A percentile compares a stretch with the other conserved stretches of the same genome.
Evolutionary conservation across 2,888 invertebrate genomes (phyloP).

Genomic region (Drosophila fulvimacula): DNA sequence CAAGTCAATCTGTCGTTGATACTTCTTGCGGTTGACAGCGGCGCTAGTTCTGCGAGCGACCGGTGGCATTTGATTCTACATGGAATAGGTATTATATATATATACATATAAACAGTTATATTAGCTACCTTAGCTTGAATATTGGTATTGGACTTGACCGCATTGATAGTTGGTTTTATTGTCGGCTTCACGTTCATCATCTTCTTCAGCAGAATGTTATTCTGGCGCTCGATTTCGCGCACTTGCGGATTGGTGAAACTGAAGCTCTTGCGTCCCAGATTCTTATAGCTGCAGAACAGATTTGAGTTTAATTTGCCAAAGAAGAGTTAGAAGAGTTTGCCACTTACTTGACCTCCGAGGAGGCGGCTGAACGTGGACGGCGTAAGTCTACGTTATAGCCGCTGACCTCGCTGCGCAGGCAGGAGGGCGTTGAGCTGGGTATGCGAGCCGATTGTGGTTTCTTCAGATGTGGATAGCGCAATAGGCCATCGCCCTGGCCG

Average conservation of each 20-base stretch:
- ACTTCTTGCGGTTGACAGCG: slow-evolving; percentile 86
- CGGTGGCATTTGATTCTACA: slow-evolving; percentile 39
- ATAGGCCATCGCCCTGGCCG: slow-evolving; percentile 64
- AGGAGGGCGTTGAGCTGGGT: slow-evolving; percentile 56
- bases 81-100: background rate
- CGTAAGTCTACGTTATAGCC: slow-evolving; percentile 30
- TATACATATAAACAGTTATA: no score
- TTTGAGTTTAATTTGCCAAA: no score
- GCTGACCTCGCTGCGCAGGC: slow-evolving; percentile 42
- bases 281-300: slow-evolving; percentile 54
- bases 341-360: slow-evolving; percentile 65
- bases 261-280: slow-evolving; percentile 78
- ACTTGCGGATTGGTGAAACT: slow-evolving; percentile 87
- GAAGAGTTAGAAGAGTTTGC: rapidly evolving
- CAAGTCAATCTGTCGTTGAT: slow-evolving; percentile 87
- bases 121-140: slow-evolving; percentile 38
- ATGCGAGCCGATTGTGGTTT: slow-evolving; percentile 22
- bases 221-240: slow-evolving; percentile 87
- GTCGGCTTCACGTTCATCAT: slow-evolving; percentile 85
- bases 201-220: slow-evolving; percentile 87
- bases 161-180: slow-evolving; percentile 35
- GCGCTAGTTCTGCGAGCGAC: slow-evolving; percentile 82
- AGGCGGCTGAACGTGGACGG: slow-evolving; percentile 57
- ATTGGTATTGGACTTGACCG: slow-evolving; percentile 32
- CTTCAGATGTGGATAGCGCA: slow-evolving; percentile 52